A percentile compares a stretch with the other conserved stretches of the same genome.
Evolutionary conservation across 2,113 vertebrate genomes (phyloP).

Genomic region (Rhabdomys dilectus): DNA sequence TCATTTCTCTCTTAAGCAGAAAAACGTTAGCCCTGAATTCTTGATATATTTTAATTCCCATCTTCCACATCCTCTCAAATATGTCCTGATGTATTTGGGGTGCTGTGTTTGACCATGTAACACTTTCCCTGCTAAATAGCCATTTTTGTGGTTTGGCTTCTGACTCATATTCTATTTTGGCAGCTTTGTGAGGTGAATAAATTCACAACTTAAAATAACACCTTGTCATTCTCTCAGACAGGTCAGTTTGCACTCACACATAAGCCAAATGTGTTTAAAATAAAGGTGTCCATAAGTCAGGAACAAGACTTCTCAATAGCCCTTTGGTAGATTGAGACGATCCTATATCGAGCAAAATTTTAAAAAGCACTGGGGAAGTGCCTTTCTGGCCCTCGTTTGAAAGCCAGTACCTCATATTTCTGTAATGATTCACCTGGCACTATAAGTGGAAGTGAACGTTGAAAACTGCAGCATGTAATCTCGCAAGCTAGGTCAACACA

Average conservation of each 20-base stretch:
- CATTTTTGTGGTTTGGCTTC: neutral
- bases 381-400: neutral
- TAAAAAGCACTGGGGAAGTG: neutral
- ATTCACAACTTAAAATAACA: slow-evolving; percentile 64
- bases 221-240: neutral
- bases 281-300: slow-evolving; percentile 24
- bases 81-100: neutral
- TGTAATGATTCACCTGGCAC: neutral
- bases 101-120: neutral
- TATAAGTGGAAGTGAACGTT: neutral
- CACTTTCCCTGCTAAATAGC: slow-evolving; percentile 9
- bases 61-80: neutral
- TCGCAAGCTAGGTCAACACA: neutral
- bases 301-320: slow-evolving; percentile 34
- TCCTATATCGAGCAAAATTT: neutral
- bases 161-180: slow-evolving; percentile 18
- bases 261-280: slow-evolving; percentile 50
- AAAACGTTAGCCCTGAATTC: slow-evolving; percentile 42
- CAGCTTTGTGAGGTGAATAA: neutral
- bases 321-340: neutral
- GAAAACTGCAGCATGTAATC: neutral
- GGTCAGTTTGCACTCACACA: slow-evolving; percentile 11
- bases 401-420: slow-evolving; percentile 3
- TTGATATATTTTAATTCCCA: slow-evolving; percentile 31
- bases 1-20: slow-evolving; percentile 50